These are phyloP conservation scores for Barypeithes pellucidus DNA, from an alignment of 2,888 invertebrate genomes.

Conservation along the genomic window DNA sequence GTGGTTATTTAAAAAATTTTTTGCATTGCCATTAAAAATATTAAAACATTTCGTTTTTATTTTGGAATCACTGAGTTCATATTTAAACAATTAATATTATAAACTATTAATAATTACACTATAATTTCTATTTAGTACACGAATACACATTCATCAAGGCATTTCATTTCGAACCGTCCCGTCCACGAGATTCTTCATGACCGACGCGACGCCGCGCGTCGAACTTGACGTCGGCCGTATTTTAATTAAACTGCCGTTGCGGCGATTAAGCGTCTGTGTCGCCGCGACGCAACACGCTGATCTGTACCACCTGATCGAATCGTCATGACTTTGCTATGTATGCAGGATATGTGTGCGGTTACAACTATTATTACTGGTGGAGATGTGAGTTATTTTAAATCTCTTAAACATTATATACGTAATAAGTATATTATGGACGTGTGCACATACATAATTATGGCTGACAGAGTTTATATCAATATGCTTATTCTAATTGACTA, in stretches of 20 bases:
- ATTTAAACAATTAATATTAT: neutral
- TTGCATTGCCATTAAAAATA: no score
- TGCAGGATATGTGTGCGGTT: constrained; percentile 12
- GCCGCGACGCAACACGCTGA: constrained; percentile 48
- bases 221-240: constrained; percentile 46
- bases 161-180: constrained; percentile 16
- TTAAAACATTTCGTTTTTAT: no score
- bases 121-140: neutral
- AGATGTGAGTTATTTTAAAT: constrained; percentile 2
- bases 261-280: constrained; percentile 32
- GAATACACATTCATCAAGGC: constrained; percentile 11
- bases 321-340: constrained; percentile 33
- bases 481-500: no score
- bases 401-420: neutral
- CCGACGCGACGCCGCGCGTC: constrained; percentile 38
- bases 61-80: no score
- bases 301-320: constrained; percentile 46
- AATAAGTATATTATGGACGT: neutral
- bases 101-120: constrained; percentile 1
- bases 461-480: neutral
- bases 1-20: no score
- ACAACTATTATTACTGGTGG: neutral
- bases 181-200: constrained; percentile 36
- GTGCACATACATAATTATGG: neutral
- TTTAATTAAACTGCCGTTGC: constrained; percentile 42